Percentiles rank a stretch among this genome's conserved stretches.
phyloP scores from a whole-genome alignment of 2,888 invertebrate genomes.

The Amphipyra berbera region DNA sequence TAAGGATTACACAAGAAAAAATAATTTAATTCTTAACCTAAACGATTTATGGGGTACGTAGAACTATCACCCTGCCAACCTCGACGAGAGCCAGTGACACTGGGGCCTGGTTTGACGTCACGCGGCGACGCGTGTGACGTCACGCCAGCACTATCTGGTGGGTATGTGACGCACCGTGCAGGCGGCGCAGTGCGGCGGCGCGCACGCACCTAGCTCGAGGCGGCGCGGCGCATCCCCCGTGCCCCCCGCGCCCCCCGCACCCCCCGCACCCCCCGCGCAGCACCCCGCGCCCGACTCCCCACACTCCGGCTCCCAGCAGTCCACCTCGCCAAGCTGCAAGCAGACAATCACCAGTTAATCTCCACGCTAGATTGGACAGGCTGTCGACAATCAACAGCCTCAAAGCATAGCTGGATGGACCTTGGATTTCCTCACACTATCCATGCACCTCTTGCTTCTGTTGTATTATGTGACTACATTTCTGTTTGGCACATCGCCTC shows the following conservation, averaged over 20 bases:
- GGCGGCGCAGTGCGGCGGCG: conserved; percentile 91
- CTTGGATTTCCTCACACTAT: too few relatives aligned
- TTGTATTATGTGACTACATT: too few relatives aligned
- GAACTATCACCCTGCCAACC: conserved; percentile 1
- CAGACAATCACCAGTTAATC: conserved; percentile 13
- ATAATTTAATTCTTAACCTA: too few relatives aligned
- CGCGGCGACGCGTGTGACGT: background rate
- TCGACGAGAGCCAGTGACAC: background rate
- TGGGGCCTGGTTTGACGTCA: background rate
- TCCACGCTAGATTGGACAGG: background rate
- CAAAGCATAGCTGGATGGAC: too few relatives aligned
- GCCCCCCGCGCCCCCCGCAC: conserved; percentile 87
- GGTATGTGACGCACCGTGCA: conserved; percentile 79
- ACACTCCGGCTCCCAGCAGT: conserved; percentile 97
- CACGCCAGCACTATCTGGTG: conserved; percentile 10
- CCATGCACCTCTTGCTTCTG: background rate
- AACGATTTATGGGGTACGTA: background rate
- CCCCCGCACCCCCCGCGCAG: conserved; percentile 86
- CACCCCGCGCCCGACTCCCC: conserved; percentile 92
- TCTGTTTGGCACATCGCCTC: too few relatives aligned
- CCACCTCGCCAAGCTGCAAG: conserved; percentile 94
- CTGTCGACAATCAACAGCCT: too few relatives aligned
- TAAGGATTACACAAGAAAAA: too few relatives aligned
- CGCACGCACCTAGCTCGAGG: conserved; percentile 91
- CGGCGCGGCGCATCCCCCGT: conserved; percentile 91